Evolutionary conservation across 1,140 invertebrate genomes (phyloP).

Genomic region (Drosophila pachea): DNA sequence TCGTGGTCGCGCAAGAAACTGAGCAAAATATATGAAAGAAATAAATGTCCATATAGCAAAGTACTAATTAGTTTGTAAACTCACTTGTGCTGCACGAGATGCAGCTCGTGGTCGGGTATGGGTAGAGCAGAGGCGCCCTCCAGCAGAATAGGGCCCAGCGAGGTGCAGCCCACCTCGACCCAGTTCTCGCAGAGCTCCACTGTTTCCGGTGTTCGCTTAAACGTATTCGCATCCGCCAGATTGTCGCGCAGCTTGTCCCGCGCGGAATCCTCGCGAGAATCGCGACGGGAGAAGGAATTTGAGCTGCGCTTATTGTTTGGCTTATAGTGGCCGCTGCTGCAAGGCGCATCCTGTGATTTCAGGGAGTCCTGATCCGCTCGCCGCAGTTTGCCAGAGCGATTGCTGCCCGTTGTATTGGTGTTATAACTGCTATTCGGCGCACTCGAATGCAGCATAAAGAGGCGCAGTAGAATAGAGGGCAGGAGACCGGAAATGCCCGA

Average conservation of each 20-base stretch:
- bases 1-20: slow-evolving; percentile 94
- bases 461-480: slow-evolving; percentile 87
- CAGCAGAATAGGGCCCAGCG: slow-evolving; percentile 93
- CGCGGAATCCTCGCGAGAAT: slow-evolving; percentile 67
- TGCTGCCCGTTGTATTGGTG: slow-evolving; percentile 81
- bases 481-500: slow-evolving; percentile 93
- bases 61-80: background rate
- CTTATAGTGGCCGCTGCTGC: slow-evolving; percentile 40
- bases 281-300: slow-evolving; percentile 71
- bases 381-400: slow-evolving; percentile 69
- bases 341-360: slow-evolving; percentile 62
- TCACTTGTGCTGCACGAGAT: slow-evolving; percentile 88
- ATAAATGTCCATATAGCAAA: background rate
- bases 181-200: slow-evolving; percentile 84
- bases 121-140: slow-evolving; percentile 93
- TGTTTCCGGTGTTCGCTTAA: slow-evolving; percentile 60
- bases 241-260: slow-evolving; percentile 66
- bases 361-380: slow-evolving; percentile 71
- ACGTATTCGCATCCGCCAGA: slow-evolving; percentile 53
- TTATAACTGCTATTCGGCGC: slow-evolving; percentile 76
- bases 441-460: slow-evolving; percentile 83
- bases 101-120: slow-evolving; percentile 86
- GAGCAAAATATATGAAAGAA: background rate
- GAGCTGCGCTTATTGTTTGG: slow-evolving; percentile 71
- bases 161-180: slow-evolving; percentile 95